phyloP scores from a whole-genome alignment of 1,140 invertebrate species.

The Nasonia longicornis region DNA sequence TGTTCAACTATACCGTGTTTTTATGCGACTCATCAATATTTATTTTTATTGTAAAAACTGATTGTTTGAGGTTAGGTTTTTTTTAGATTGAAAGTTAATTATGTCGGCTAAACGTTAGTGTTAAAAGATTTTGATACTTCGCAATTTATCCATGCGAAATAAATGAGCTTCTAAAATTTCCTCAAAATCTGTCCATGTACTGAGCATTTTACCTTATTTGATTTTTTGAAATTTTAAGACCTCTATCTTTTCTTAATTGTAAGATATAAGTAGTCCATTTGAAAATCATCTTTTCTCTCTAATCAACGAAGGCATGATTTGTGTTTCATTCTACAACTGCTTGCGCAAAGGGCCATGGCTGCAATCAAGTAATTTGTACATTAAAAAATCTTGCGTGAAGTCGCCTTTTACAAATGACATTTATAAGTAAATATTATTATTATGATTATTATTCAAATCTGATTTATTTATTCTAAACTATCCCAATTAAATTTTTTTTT shows the following conservation, averaged over 20 bases:
- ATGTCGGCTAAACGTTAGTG: too few species aligned
- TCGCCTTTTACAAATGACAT: constrained; percentile 47
- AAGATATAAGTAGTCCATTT: constrained; percentile 26
- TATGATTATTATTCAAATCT: constrained; percentile 32
- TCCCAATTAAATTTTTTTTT: neutral
- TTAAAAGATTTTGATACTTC: too few species aligned
- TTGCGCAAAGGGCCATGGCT: constrained; percentile 40
- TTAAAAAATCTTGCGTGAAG: constrained; percentile 45
- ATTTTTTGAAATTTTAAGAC: constrained; percentile 47
- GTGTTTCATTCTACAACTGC: constrained; percentile 34
- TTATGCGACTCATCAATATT: too few species aligned
- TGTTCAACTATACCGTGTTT: too few species aligned
- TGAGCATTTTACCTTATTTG: neutral
- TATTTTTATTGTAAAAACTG: too few species aligned
- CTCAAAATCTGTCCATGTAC: too few species aligned
- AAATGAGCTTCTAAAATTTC: too few species aligned
- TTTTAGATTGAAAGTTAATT: too few species aligned
- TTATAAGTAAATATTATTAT: constrained; percentile 46
- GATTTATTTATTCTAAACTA: neutral
- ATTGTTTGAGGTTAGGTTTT: too few species aligned
- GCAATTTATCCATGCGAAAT: too few species aligned
- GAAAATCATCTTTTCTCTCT: constrained; percentile 40
- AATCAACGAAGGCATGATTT: constrained; percentile 41
- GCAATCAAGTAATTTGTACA: constrained; percentile 46
- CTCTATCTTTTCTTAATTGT: constrained; percentile 42